Conservation (phyloP, 2,888 invertebrate genomes). For the Drepanosiphum platanoidis region DNA sequence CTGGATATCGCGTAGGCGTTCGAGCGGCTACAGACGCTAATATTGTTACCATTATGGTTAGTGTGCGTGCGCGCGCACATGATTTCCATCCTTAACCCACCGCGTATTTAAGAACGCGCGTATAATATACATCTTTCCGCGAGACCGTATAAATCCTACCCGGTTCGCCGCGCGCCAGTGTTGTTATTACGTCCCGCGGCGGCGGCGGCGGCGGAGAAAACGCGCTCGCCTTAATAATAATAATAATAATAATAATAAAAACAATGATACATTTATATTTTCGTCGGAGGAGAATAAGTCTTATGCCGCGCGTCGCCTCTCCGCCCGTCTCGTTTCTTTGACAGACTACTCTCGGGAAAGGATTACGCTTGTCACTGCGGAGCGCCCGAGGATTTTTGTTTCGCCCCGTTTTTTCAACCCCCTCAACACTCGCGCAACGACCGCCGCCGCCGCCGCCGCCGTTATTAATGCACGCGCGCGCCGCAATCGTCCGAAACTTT, state of each 20-base stretch:
- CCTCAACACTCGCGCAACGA: neutral
- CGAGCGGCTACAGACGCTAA: neutral
- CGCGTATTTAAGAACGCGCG: neutral
- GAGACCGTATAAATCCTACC: neutral
- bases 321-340: conserved; percentile 6
- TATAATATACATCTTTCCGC: neutral
- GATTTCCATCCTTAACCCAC: conserved; percentile 7
- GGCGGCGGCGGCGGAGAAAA: neutral
- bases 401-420: conserved; percentile 27
- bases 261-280: conserved; percentile 24
- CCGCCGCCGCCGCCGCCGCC: too few species aligned
- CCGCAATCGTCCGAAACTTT: conserved; percentile 24
- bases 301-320: neutral
- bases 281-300: conserved; percentile 2
- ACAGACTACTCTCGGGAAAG: conserved; percentile 33
- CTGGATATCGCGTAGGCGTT: neutral
- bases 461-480: conserved; percentile 12
- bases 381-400: conserved; percentile 28
- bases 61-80: neutral
- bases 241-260: conserved; percentile 1
- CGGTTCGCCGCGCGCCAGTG: too few species aligned
- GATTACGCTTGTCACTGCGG: conserved; percentile 41
- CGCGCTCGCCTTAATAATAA: conserved; percentile 15
- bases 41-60: neutral
- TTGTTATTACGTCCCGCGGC: neutral